Evolutionary conservation across 2,888 invertebrate species (phyloP).

Genomic region (Ditylenchus weischeri): DNA sequence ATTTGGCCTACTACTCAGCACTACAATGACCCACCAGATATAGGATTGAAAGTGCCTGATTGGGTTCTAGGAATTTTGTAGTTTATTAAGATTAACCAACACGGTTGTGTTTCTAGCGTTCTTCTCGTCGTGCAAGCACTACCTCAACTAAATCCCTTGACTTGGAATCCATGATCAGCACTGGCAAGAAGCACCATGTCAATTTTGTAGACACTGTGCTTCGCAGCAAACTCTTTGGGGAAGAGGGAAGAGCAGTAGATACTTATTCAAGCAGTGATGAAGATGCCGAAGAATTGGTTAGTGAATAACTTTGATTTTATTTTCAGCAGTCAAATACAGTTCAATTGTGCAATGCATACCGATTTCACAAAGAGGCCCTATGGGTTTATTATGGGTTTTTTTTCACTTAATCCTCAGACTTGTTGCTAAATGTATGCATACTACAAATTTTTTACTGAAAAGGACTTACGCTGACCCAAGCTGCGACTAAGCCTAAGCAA

Average conservation of each 20-base stretch:
- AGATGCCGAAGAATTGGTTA: background rate
- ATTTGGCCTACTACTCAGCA: background rate
- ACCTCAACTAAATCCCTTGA: background rate
- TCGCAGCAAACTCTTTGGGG: conserved; percentile 12
- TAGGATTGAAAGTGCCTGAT: too few species aligned
- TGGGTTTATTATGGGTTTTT: too few species aligned
- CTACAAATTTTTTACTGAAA: too few species aligned
- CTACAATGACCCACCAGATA: background rate
- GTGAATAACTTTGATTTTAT: background rate
- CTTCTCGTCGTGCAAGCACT: background rate
- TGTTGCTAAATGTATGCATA: too few species aligned
- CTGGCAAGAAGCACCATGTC: conserved; percentile 7
- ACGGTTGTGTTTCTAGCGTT: background rate
- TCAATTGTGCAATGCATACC: too few species aligned
- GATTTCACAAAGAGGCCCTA: too few species aligned
- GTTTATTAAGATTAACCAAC: too few species aligned
- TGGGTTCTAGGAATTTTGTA: too few species aligned
- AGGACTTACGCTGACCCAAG: too few species aligned
- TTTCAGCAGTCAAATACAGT: too few species aligned
- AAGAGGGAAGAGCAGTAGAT: conserved; percentile 6
- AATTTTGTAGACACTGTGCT: conserved; percentile 23
- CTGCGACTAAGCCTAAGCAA: too few species aligned
- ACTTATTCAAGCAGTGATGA: conserved; percentile 12
- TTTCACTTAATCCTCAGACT: too few species aligned
- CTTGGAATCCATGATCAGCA: conserved; percentile 4